Evolutionary conservation across 2,797 vertebrate species (phyloP), one percentile per base, ranked within the genome.

Genomic region (Manis javanica): DNA sequence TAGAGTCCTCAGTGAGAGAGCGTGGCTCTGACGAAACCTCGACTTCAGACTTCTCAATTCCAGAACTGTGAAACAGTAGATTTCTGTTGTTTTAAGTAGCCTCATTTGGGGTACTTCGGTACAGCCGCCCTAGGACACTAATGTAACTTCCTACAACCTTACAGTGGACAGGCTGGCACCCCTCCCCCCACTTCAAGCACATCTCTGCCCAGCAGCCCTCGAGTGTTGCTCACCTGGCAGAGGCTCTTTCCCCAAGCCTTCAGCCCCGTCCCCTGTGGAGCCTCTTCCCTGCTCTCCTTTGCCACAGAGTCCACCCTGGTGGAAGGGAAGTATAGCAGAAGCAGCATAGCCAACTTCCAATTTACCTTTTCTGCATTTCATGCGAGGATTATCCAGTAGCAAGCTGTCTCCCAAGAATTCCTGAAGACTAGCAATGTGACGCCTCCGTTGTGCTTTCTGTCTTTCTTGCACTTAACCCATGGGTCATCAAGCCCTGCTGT

Each of bases 261-360:
- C 26, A 64, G 4, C 31, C 5, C 49, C 49, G 0, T 18, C 18
- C 14, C 29, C 9, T 12, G 3, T 0, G 7, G 3, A 29, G 4
- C 34, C 49, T 37, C 29, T 9, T 46, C 13, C 66, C 12, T 57
- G 13, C 0, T 72, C 11, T 61, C 39, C 37, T 53, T 83, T 14
- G 4, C 86, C 18, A 53, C 3, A 26, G 12, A 66, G 13, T 64
- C 24, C 19, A 59, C 95, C 29, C 37, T 29, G 23, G 10, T 12
- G 3, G 11, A n/a, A 12, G 1, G 3, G 8, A 94, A 66, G 7
- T 49, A 42, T 13, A 51, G 29, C 1, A 34, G 61, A 53, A 59
- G 16, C 23, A 77, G 42, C 10, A 75, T 9, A 77, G 24, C 26
- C 7, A 87, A 31, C 2, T 4, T 2, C 39, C n/a, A 18, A 0